Percentiles rank a stretch among this genome's conserved stretches.
These are phyloP conservation scores for Pseudonaja textilis DNA, from an alignment of 2,113 vertebrate genomes.

Conservation along the genomic window DNA sequence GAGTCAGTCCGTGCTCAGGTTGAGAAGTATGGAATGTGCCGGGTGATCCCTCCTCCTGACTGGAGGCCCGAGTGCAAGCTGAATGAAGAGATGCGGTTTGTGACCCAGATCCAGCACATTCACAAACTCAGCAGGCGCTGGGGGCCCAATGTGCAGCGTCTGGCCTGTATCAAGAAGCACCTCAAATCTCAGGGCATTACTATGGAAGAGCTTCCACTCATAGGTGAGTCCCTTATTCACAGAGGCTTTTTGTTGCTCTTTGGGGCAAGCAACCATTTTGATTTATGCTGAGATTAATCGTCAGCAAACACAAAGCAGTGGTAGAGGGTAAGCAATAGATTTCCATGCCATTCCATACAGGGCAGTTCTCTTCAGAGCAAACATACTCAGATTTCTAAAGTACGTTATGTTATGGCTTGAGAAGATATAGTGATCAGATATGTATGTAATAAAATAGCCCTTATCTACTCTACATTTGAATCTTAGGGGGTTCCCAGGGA, in stretches of 20 bases:
- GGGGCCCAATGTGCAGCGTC: constrained; percentile 97
- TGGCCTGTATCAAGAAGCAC: constrained; percentile 99
- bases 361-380: neutral
- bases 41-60: constrained; percentile 91
- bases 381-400: constrained; percentile 22
- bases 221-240: constrained; percentile 80
- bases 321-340: neutral
- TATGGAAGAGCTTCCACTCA: constrained; percentile 97
- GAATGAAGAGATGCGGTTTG: constrained; percentile 98
- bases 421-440: neutral
- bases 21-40: constrained; percentile 91
- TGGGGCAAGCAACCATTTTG: accelerated
- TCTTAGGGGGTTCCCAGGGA: neutral
- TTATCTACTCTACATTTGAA: neutral
- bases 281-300: constrained; percentile 23
- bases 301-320: neutral
- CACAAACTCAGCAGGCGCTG: constrained; percentile 98
- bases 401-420: constrained; percentile 5
- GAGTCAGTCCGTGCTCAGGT: constrained; percentile 90
- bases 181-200: constrained; percentile 99
- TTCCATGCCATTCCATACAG: neutral
- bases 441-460: neutral
- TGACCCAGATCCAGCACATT: constrained; percentile 96
- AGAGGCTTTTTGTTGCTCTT: constrained; percentile 8
- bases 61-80: constrained; percentile 99